phyloP scores from a whole-genome alignment of 2,113 vertebrate species.

The Plecotus auritus region DNA sequence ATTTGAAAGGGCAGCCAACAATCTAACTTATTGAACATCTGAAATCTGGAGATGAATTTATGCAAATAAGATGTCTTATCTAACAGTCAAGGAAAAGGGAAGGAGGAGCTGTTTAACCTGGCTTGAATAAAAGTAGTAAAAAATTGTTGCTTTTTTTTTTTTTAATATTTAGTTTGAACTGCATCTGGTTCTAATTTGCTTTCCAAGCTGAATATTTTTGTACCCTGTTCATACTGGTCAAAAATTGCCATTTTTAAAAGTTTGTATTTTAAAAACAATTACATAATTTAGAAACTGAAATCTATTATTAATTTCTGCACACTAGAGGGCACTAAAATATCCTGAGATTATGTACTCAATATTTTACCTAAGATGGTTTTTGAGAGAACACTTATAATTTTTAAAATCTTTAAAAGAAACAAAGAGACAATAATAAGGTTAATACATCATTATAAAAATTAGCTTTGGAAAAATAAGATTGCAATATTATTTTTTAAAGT shows the following conservation, averaged over 20 bases:
- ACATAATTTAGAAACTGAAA: neutral
- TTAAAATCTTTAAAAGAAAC: neutral
- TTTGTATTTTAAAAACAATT: neutral
- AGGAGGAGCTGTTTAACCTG: neutral
- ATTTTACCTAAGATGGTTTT: neutral
- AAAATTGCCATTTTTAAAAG: neutral
- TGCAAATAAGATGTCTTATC: neutral
- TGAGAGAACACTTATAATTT: neutral
- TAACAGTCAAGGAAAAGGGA: neutral
- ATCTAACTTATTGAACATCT: neutral
- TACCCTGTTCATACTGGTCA: neutral
- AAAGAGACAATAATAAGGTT: neutral
- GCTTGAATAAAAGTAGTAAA: neutral
- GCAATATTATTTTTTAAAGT: neutral
- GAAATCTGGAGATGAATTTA: neutral
- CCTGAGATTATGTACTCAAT: neutral
- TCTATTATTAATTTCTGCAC: conserved; percentile 36
- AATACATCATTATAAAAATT: neutral
- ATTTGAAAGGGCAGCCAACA: neutral
- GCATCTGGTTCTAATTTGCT: conserved; percentile 53
- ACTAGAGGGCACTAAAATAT: conserved; percentile 78
- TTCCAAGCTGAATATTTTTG: conserved; percentile 20
- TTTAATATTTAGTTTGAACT: conserved; percentile 32
- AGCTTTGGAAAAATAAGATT: neutral
- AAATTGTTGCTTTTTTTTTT: neutral